phyloP scores from a whole-genome alignment of 64 coral and sea anemone species.

The Dendronephthya gigantea region DNA sequence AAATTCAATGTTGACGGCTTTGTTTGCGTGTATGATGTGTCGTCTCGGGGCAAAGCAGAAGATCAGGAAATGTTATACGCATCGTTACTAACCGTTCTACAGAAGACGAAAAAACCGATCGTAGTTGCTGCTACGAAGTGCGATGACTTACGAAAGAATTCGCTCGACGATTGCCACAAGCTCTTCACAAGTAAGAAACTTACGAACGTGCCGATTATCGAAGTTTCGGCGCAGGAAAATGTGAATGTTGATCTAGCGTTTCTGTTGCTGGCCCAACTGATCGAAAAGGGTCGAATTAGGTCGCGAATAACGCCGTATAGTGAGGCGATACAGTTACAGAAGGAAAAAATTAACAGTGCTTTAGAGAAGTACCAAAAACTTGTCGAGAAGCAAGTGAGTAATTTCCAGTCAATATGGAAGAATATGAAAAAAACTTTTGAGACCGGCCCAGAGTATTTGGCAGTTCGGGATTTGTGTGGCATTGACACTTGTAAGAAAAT shows the following conservation, averaged over 20 bases:
- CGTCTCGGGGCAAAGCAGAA: slow-evolving; percentile 61
- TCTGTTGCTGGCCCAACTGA: not conserved
- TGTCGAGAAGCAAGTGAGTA: not conserved
- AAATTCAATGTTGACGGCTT: slow-evolving; percentile 88
- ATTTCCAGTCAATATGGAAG: not conserved
- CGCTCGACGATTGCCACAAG: slow-evolving; percentile 75
- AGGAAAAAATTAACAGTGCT: not conserved
- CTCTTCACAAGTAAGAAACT: slow-evolving; percentile 79
- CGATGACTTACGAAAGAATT: slow-evolving; percentile 71
- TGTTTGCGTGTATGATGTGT: slow-evolving; percentile 80
- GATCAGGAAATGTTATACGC: slow-evolving; percentile 69
- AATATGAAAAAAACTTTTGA: not conserved
- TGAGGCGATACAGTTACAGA: not conserved
- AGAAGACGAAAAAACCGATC: slow-evolving; percentile 85
- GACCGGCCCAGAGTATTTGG: not conserved
- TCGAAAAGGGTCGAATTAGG: not conserved
- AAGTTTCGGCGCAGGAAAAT: slow-evolving; percentile 1
- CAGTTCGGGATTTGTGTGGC: not conserved
- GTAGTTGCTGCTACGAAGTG: slow-evolving; percentile 90
- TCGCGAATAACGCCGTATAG: not conserved
- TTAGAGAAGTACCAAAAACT: not conserved
- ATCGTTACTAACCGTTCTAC: slow-evolving; percentile 48
- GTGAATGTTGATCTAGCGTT: slow-evolving; percentile 12
- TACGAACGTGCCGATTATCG: slow-evolving; percentile 54
- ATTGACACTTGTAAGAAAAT: not conserved